Conservation (phyloP, 2,113 vertebrate genomes). For the Dunckerocampus dactyliophorus region DNA sequence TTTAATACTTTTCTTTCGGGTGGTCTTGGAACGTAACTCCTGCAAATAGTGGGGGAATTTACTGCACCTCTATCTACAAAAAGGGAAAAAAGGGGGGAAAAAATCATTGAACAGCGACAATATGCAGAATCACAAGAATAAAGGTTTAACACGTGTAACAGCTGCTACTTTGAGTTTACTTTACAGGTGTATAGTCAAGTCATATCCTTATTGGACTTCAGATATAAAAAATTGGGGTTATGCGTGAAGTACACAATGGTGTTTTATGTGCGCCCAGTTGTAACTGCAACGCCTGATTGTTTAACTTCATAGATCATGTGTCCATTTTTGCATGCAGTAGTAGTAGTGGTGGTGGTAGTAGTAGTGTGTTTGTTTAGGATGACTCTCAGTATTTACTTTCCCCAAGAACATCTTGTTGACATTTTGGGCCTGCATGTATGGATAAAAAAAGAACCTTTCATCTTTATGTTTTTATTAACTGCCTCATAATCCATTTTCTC, state of each 20-base stretch:
- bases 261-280: not conserved
- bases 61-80: too few species aligned
- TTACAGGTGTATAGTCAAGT: not conserved
- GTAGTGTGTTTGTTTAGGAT: not conserved
- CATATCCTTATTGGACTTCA: not conserved
- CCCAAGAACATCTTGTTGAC: not conserved
- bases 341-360: not conserved
- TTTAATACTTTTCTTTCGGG: too few species aligned
- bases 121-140: not conserved
- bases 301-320: not conserved
- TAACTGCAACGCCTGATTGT: not conserved
- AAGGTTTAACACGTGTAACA: not conserved
- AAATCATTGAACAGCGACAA: not conserved
- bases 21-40: too few species aligned
- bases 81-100: too few species aligned
- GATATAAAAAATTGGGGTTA: not conserved
- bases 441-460: constrained; percentile 1
- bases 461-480: constrained; percentile 8
- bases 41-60: too few species aligned
- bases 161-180: not conserved
- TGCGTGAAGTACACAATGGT: not conserved
- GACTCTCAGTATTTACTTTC: too few species aligned
- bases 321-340: not conserved
- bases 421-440: constrained; percentile 18
- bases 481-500: constrained; percentile 7